A percentile compares a stretch with the other conserved stretches of the same genome.
phyloP scores from a whole-genome alignment of 2,888 invertebrate genomes.

The Lingula anatina region DNA sequence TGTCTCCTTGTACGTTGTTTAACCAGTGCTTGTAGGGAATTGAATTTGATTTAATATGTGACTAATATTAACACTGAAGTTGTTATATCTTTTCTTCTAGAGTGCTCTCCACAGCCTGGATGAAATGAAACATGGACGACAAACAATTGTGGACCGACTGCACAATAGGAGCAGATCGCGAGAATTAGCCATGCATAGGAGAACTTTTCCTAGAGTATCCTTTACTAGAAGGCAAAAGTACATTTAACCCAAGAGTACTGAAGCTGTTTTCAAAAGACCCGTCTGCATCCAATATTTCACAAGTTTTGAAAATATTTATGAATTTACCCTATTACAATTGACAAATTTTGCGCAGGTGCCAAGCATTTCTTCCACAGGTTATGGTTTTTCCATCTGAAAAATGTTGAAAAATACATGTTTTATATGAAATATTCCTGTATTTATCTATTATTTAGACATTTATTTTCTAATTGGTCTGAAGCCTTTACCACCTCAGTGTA shows the following conservation, averaged over 20 bases:
- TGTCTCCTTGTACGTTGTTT: background rate
- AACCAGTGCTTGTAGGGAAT: background rate
- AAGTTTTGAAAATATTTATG: no score
- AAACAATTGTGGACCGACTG: constrained; percentile 31
- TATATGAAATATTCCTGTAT: no score
- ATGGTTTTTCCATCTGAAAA: no score
- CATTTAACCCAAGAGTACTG: background rate
- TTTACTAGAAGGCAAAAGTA: constrained; percentile 11
- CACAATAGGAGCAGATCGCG: constrained; percentile 46
- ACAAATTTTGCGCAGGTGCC: no score
- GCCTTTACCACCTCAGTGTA: no score
- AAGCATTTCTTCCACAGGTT: no score
- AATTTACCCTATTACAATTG: no score
- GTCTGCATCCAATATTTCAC: no score
- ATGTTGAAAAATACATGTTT: no score
- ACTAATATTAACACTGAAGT: background rate
- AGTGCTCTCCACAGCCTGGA: constrained; percentile 59
- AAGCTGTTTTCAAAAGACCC: no score
- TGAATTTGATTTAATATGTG: background rate
- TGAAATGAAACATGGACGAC: constrained; percentile 56
- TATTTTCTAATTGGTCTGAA: no score
- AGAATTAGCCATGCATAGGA: constrained; percentile 41
- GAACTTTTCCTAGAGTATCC: constrained; percentile 46
- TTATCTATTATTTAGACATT: no score
- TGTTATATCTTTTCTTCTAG: constrained; percentile 46